Conservation (phyloP, 2,888 invertebrate species). For the Meliscaeva auricollis region DNA sequence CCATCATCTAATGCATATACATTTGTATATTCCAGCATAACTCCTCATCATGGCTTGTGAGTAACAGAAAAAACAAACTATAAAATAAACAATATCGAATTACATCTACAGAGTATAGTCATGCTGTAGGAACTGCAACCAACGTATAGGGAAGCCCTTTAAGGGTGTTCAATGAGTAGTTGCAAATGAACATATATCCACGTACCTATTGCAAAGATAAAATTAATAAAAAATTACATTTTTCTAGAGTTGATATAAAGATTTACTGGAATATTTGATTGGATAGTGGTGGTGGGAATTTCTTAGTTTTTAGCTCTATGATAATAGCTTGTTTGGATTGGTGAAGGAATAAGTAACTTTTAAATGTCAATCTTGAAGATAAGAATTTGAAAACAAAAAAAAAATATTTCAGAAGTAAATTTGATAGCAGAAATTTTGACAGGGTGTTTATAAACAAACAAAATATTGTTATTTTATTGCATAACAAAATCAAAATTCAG, state of each 20-base stretch:
- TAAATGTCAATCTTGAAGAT: constrained; percentile 7
- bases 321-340: too few relatives aligned
- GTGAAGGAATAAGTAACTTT: constrained; percentile 28
- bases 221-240: not conserved
- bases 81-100: constrained; percentile 52
- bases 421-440: too few relatives aligned
- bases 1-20: constrained; percentile 55
- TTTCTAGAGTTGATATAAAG: not conserved
- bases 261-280: constrained; percentile 51
- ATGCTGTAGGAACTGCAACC: too few relatives aligned
- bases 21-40: constrained; percentile 41
- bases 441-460: not conserved
- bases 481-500: too few relatives aligned
- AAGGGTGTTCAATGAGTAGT: constrained; percentile 43
- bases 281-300: constrained; percentile 42
- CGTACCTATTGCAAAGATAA: not conserved
- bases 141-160: constrained; percentile 62
- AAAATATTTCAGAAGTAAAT: not conserved
- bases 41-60: not conserved
- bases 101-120: too few relatives aligned
- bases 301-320: too few relatives aligned
- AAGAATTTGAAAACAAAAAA: constrained; percentile 9
- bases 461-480: not conserved
- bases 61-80: constrained; percentile 39
- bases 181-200: not conserved